Conservation (phyloP, 2,888 invertebrate species). For the Dichetophora obliterata region DNA sequence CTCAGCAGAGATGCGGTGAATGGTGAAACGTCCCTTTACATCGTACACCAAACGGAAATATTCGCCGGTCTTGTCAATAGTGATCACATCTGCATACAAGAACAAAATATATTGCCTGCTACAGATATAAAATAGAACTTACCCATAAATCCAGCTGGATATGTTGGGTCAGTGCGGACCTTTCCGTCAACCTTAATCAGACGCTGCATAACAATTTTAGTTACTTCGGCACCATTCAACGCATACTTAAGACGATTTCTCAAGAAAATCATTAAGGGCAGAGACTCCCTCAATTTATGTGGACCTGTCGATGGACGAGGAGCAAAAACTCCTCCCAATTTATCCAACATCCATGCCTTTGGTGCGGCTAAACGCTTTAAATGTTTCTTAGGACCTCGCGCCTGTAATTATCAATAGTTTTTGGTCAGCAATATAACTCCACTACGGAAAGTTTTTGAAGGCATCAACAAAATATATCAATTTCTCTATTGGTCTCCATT, state of each 20-base stretch:
- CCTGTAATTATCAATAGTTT: slow-evolving; percentile 73
- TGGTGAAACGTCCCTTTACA: slow-evolving; percentile 97
- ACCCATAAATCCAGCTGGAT: slow-evolving; percentile 99
- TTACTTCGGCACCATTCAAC: slow-evolving; percentile 94
- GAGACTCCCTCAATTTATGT: slow-evolving; percentile 96
- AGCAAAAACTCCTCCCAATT: slow-evolving; percentile 97
- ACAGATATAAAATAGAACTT: slow-evolving; percentile 63
- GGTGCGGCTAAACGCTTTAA: slow-evolving; percentile 99
- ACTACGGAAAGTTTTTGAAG: background rate
- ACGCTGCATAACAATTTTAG: slow-evolving; percentile 98
- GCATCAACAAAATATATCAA: background rate
- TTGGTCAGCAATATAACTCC: background rate
- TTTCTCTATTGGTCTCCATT: background rate
- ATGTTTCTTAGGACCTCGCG: slow-evolving; percentile 99
- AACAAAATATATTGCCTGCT: slow-evolving; percentile 10
- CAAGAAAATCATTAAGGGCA: slow-evolving; percentile 96
- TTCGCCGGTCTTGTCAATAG: slow-evolving; percentile 98
- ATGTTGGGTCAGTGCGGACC: slow-evolving; percentile 97
- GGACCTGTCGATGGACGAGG: slow-evolving; percentile 98
- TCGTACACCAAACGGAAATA: slow-evolving; percentile 98
- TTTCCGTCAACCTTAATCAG: slow-evolving; percentile 98
- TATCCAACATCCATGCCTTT: slow-evolving; percentile 99
- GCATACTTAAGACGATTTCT: slow-evolving; percentile 99
- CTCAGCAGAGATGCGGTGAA: slow-evolving; percentile 96
- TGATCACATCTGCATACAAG: slow-evolving; percentile 89